Base-by-base conservation (phyloP, 2,797 vertebrate genomes). In the Phataginus tricuspis region DNA sequence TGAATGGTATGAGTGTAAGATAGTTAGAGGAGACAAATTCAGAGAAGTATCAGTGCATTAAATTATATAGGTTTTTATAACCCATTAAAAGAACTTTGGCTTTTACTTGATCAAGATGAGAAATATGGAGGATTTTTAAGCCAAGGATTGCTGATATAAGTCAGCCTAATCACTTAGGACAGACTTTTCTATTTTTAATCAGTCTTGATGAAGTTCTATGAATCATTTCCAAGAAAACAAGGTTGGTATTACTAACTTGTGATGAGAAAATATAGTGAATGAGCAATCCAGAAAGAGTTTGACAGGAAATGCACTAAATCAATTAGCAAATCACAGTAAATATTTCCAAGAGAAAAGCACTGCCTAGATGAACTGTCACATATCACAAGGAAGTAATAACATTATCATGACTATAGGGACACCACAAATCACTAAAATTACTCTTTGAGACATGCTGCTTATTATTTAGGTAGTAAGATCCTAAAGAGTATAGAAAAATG, bases 111-210 rank as follows among this genome's bases (percentile, higher is more conserved):
- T 39, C 1, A 0, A 82, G 4, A 51, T 79, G 19, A 31, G 29
- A 5, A 42, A 91, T n/a, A 49, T 66, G 15, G 11, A 93, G 37
- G 7, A 79, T 86, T 78, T 78, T 83, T 88, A 90, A 82, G 18
- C 13, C 42, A 8, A 94, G 3, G 66, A 53, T 34, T 34, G 27
- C 34, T 91, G 64, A 49, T 37, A 89, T 19, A 72, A 39, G 31
- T 51, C n/a, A 51, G 10, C 49, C 55, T 88, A 88, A 91, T 86
- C 5, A 93, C 59, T 84, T 68, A 68, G 23, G 39, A 45, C 5
- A 66, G 27, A 86, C 13, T 29, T 66, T 72, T n/a, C 49, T 74
- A 77, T 89, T 88, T 88, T 95, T 83, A 86, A 93, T 91, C 93
- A 75, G 55, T 80, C 27, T 89, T 93, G 37, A 91, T 83, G 23